Percentiles rank a stretch among this genome's conserved stretches.
phyloP scores from a whole-genome alignment of 1,140 invertebrate species.

The Pectinophora gossypiella region DNA sequence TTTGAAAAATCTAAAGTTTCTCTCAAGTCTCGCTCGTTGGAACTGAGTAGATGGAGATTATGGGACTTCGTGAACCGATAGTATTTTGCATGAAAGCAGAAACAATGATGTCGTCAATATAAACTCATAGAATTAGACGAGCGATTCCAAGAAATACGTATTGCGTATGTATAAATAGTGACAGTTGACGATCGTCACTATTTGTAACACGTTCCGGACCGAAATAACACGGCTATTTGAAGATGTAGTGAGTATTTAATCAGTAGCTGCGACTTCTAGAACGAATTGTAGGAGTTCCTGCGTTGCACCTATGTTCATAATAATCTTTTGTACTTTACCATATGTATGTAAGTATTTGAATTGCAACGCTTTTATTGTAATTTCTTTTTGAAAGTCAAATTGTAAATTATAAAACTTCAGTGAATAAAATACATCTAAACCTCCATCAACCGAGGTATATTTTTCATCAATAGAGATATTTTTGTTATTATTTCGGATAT shows the following conservation, averaged over 20 bases:
- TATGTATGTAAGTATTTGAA: too few relatives aligned
- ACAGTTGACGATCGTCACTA: background rate
- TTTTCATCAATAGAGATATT: too few relatives aligned
- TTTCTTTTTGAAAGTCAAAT: too few relatives aligned
- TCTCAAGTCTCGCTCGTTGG: background rate
- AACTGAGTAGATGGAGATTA: background rate
- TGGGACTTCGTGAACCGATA: background rate
- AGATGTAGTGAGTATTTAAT: background rate
- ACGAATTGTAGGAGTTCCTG: too few relatives aligned
- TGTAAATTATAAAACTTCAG: too few relatives aligned
- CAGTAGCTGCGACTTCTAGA: background rate
- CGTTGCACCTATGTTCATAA: too few relatives aligned
- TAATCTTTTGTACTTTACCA: too few relatives aligned
- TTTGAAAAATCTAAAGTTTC: conserved; percentile 1
- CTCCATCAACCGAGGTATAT: too few relatives aligned
- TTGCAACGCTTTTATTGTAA: too few relatives aligned
- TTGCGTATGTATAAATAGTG: conserved; percentile 20
- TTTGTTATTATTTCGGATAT: too few relatives aligned
- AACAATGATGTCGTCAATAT: conserved; percentile 1
- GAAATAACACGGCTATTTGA: background rate
- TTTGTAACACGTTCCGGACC: background rate
- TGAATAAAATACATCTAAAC: too few relatives aligned
- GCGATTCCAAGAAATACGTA: conserved; percentile 20
- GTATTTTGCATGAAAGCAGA: background rate
- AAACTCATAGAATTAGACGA: background rate